These are phyloP conservation scores for Heliconius hermathena DNA, from an alignment of 1,140 invertebrate genomes.

Conservation along the genomic window DNA sequence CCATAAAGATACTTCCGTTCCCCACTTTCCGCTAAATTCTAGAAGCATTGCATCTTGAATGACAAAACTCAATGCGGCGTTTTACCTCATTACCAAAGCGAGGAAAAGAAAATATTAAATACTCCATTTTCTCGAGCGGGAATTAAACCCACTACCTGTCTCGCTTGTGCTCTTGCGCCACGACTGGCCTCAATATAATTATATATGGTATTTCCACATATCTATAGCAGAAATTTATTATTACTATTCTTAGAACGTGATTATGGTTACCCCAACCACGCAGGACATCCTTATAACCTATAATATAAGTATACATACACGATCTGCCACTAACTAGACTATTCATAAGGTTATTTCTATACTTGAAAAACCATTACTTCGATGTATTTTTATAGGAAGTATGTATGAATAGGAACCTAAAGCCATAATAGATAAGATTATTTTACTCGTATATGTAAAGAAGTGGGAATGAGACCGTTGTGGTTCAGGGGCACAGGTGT, in stretches of 20 bases:
- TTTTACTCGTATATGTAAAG: neutral
- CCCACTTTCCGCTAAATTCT: too few species aligned
- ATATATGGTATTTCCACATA: too few species aligned
- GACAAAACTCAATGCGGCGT: too few species aligned
- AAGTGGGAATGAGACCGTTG: neutral
- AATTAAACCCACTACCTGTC: too few species aligned
- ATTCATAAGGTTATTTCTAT: conserved; percentile 5
- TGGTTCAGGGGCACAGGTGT: neutral
- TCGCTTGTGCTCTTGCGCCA: too few species aligned
- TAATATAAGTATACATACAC: neutral
- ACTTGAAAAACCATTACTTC: neutral
- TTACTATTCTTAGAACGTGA: neutral
- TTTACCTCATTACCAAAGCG: too few species aligned
- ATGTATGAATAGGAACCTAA: neutral
- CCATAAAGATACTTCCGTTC: too few species aligned
- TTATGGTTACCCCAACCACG: neutral
- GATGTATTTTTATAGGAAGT: neutral
- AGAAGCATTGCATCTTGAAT: too few species aligned
- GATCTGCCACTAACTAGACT: neutral
- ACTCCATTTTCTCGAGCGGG: too few species aligned
- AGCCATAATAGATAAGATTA: neutral
- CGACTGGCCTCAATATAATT: too few species aligned
- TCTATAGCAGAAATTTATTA: too few species aligned
- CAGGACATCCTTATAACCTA: neutral
- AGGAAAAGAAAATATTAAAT: too few species aligned